Evolutionary conservation across 2,797 vertebrate species (phyloP), one percentile per base, ranked within the genome.

Genomic region (Threskiornis aethiopicus): DNA sequence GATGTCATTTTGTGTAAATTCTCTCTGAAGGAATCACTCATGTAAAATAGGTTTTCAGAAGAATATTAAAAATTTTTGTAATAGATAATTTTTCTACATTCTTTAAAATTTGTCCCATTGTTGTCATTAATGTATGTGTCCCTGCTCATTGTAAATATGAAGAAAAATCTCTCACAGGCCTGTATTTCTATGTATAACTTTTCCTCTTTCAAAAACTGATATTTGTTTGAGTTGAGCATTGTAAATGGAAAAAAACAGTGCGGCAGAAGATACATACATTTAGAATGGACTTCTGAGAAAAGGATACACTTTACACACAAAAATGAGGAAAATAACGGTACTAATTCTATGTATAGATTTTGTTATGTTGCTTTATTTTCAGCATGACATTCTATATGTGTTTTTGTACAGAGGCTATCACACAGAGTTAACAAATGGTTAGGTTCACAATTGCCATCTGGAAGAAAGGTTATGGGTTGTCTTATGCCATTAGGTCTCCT

Each of bases 41-140:
- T 10, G 21, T 22, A 64, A 65, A 73, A 33, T 1, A 51, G 6
- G 10, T 15, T 73, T 46, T 71, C 35, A 69, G 64, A 80, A 67
- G 7, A 61, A 35, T 5, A 47, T 17, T 37, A 16, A 33, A 44
- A 21, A 12, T 0, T n/a, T 11, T 42, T 69, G 0, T 2, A 86
- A 42, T 17, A 69, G 6, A 24, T 51, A 37, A 29, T 75, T 84
- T 21, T 64, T 39, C 24, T 29, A 31, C 4, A 6, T 26, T 55
- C 15, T 22, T 77, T 76, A 31, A 39, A 52, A 28, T 54, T 87
- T 80, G 8, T 47, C 11, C 13, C 7, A 20, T 10, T 51, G 4
- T 59, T 72, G 7, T 78, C 14, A 51, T n/a, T 57, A 51, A 54
- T 85, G 42, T 31, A 10, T 57, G 10, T 31, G 14, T 47, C 21